A percentile compares a stretch with the other conserved stretches of the same genome.
These are phyloP conservation scores for Scrobipalpa atriplicella DNA, from an alignment of 2,888 invertebrate species.

Conservation along the genomic window DNA sequence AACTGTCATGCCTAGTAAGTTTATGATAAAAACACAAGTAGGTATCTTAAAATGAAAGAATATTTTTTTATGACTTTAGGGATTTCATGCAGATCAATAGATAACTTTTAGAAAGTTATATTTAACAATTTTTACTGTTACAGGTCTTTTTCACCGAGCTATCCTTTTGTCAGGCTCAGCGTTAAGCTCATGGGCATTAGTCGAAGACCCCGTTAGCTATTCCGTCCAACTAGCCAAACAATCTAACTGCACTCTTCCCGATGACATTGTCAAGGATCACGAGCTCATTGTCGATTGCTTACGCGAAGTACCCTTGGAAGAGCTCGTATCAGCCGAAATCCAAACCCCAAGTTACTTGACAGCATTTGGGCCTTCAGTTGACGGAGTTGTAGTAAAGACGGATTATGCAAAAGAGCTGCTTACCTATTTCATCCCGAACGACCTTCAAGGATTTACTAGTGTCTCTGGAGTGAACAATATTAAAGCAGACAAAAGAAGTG, in stretches of 20 bases:
- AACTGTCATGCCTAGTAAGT: conserved; percentile 88
- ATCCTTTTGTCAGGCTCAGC: conserved; percentile 95
- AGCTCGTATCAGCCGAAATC: conserved; percentile 89
- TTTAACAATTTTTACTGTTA: conserved; percentile 27
- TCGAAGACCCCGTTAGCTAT: conserved; percentile 93
- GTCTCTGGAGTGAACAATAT: conserved; percentile 82
- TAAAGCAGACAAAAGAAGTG: conserved; percentile 84
- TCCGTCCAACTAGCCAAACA: conserved; percentile 91
- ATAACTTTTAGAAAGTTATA: no score
- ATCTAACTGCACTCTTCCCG: conserved; percentile 92
- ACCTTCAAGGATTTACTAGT: conserved; percentile 85
- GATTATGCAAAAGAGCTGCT: conserved; percentile 92
- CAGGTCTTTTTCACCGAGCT: conserved; percentile 93
- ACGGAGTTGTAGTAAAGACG: conserved; percentile 95
- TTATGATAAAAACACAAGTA: no score
- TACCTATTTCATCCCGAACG: conserved; percentile 87
- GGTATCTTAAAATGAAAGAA: no score
- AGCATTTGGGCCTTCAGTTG: conserved; percentile 96
- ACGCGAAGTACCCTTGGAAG: conserved; percentile 88
- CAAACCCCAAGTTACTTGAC: conserved; percentile 91
- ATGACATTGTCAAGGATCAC: conserved; percentile 91
- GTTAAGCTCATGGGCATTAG: conserved; percentile 93
- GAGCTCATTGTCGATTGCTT: conserved; percentile 93
- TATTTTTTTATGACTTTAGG: no score
- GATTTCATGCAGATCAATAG: no score